Evolutionary conservation across 92 coral and sea anemone species (phyloP), one percentile per base, ranked within the genome.

Genomic region (Umimayanthus chanpuru): DNA sequence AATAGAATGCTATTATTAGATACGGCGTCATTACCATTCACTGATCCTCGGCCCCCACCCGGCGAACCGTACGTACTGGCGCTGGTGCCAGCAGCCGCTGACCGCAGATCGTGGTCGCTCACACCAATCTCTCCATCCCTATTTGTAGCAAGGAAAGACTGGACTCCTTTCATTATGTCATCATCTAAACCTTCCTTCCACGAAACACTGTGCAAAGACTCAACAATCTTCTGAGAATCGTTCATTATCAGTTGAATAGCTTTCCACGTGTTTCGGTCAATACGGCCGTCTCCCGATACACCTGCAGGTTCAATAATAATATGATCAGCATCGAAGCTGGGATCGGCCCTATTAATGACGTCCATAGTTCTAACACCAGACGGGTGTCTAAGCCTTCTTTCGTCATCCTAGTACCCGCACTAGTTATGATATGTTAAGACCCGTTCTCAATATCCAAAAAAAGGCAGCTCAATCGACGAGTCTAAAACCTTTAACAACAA

Each of bases 171-270:
- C 47, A 95, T 89, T 65, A 93, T 91, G 28, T 93, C 98, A 38
- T 94, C 95, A 29, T 76, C 32, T 68, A 97, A 92, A 0, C 99
- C 99, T 28, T 97, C 92, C 75, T 93, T 91, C 98, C 98, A 93
- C 8, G 88, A 70, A 44, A 97, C 28, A 70, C 78, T 55, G 81
- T 92, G 98, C 38, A 97, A 82, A 16, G 96, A 90, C 66, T 97
- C 99, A 15, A 93, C 91, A 83, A 97, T 95, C 93, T 92, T 96
- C 90, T 94, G 98, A 9, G 99, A 95, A 75, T 97, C 99, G 53
- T 96, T 95, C 99, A 97, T 97, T 61, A 94, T 88, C 74, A 89
- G 97, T 76, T 97, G 99, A 21, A 97, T 95, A 78, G 97, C 95
- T 89, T 97, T 97, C 99, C 98, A 97, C 4, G 99, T 88, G 20